Base-by-base conservation (phyloP, 2,888 invertebrate species). In the Brachylomia viminalis region DNA sequence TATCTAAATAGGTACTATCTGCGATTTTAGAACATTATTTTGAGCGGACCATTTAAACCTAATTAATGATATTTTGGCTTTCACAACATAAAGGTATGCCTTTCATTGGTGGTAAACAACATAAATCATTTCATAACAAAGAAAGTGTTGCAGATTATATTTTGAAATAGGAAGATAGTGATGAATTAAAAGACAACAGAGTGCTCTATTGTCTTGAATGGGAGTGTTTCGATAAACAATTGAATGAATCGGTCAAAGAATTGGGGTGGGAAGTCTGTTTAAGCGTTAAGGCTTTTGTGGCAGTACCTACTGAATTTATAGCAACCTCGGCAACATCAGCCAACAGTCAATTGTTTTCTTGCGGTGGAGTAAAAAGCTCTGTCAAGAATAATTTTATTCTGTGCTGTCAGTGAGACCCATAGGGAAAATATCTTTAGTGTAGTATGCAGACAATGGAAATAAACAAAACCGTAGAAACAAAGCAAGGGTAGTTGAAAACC, bases 121-220 rank as follows among this genome's bases (percentile, higher is more conserved):
- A 69, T 54, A 86, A 83, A 87, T 83, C 87, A 87, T 84, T 59
- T 67, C 38, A 30, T 42, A 74, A 79, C 82, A 86, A 82, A 65
- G 75, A 27, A 49, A 66, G 62, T 70, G 69, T 69, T 69, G 74
- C 61, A 58, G 72, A 72, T 56, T 65, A 58, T 64, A 23, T 59
- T 64, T 64, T 6, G 2, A 27, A 17, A n/a, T 17, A 27, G 30
- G 38, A 27, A 67, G 77, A 80, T 79, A 85, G 83, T 85, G 85
- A 81, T 81, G 71, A 77, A 67, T 76, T 56, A 62, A 61, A 83
- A 77, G 68, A 56, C 73, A 75, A 17, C 59, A 23, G 54, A 75
- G 74, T 42, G 58, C 49, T 68, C 64, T 15, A 75, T 82, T 84
- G 74, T 84, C 54, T 72, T 52, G 7, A 49, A n/a, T 54, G 23